These are phyloP conservation scores for Oligia strigilis DNA, from an alignment of 2,888 invertebrate species.

Conservation along the genomic window DNA sequence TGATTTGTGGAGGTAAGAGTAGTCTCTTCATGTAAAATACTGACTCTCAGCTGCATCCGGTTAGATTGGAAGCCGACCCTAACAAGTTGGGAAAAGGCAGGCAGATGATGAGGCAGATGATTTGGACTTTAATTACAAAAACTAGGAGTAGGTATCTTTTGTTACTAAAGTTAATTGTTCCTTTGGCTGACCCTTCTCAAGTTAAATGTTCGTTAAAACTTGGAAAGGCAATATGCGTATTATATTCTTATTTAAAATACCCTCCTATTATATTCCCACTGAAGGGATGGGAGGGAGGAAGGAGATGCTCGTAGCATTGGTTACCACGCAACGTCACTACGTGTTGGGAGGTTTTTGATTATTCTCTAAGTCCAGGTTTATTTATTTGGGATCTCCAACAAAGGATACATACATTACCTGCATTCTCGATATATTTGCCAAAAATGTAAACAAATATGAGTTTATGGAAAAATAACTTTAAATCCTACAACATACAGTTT, in stretches of 20 bases:
- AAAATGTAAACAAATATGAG: no score
- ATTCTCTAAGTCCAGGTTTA: neutral
- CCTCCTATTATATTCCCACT: neutral
- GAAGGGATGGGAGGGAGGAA: neutral
- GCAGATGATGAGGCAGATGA: neutral
- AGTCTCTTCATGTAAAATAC: neutral
- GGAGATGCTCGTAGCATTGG: neutral
- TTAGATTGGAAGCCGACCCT: neutral
- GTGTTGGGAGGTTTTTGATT: neutral
- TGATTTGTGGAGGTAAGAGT: neutral
- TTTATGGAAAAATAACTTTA: no score
- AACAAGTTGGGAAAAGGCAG: neutral
- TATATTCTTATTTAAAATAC: conserved; percentile 19
- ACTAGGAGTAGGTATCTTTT: conserved; percentile 28
- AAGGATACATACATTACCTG: neutral
- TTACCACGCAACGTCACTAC: neutral
- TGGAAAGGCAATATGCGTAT: conserved; percentile 10
- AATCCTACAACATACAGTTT: no score
- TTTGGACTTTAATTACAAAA: conserved; percentile 5
- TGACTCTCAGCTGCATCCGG: neutral
- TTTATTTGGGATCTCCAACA: neutral
- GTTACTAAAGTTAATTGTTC: conserved; percentile 28
- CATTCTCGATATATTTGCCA: no score
- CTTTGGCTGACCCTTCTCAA: conserved; percentile 15
- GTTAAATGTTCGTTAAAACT: conserved; percentile 39